Evolutionary conservation across 1,140 invertebrate genomes (phyloP), one percentile per base, ranked within the genome.

Genomic region (Drosophila nigromelanica): DNA sequence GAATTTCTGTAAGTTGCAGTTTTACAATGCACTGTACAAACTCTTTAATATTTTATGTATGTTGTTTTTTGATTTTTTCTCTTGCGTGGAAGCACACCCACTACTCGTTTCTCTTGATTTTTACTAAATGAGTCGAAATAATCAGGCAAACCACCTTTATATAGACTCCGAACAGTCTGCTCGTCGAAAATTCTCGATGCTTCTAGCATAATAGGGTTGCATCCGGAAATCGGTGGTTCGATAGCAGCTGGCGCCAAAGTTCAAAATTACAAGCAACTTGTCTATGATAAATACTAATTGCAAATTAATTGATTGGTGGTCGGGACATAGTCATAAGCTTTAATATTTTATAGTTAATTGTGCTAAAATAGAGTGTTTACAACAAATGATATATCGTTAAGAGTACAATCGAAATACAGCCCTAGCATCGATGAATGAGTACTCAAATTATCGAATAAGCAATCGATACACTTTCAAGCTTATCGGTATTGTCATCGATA

Each of bases 161-260:
- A 87, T 86, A 87, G 82, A 66, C 33, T 80, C 55, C 10, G 11
- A 12, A 12, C 3, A 37, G 48, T 69, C 66, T 69, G 62, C 61
- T 61, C 58, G 51, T 78, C 62, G 81, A 86, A 86, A 62, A 67
- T 86, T 86, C 81, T 87, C 74, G 81, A 82, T 37, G 59, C 56
- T 87, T 78, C 79, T 56, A 42, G 80, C n/a, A 18, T 3, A 48
- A 42, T 69, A 83, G 80, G 68, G 80, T 76, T 85, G 80, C 68
- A 79, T 73, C 63, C 39, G 27, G 76, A 75, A 73, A 8, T 12
- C 33, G 11, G 18, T 18, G 14, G 10, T 11, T 7, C 55, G 30
- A 72, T 39, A 59, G 48, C 4, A 27, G 12, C 5, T 1, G 15
- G 55, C 60, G 55, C 48, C 24, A 64, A 56, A 27, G 10, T 35